A percentile compares a stretch with the other conserved stretches of the same genome.
phyloP scores from a whole-genome alignment of 2,888 invertebrate genomes.

The Abrostola tripartita region DNA sequence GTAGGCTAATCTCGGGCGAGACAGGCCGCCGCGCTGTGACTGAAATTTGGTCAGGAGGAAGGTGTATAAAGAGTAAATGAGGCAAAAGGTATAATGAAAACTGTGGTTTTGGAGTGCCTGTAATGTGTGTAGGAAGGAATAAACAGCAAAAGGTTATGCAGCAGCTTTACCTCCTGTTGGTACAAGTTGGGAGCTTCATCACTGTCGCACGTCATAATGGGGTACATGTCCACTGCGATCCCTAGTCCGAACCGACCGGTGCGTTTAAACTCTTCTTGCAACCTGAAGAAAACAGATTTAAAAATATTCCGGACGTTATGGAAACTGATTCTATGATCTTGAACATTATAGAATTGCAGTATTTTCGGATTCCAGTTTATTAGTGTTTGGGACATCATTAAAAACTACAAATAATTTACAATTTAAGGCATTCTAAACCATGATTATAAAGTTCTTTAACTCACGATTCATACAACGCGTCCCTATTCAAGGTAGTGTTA shows the following conservation, averaged over 20 bases:
- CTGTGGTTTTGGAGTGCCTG: too few relatives aligned
- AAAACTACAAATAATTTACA: too few relatives aligned
- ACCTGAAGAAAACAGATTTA: constrained; percentile 71
- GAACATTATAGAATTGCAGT: too few relatives aligned
- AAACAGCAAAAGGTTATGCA: too few relatives aligned
- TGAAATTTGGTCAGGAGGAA: too few relatives aligned
- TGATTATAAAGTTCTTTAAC: constrained; percentile 50
- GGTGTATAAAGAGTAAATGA: too few relatives aligned
- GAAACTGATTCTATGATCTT: too few relatives aligned
- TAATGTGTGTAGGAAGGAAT: too few relatives aligned
- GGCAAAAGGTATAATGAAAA: too few relatives aligned
- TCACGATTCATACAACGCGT: constrained; percentile 88
- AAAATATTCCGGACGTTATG: neutral
- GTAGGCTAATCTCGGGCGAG: too few relatives aligned
- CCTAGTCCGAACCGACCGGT: constrained; percentile 91
- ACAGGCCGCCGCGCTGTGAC: too few relatives aligned
- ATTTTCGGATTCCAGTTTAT: neutral
- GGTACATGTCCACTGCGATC: constrained; percentile 91
- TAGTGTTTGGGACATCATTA: neutral
- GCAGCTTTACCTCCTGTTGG: constrained; percentile 78
- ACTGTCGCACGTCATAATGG: constrained; percentile 91
- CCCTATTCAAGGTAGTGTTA: constrained; percentile 77
- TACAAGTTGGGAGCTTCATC: constrained; percentile 92
- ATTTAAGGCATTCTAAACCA: too few relatives aligned
- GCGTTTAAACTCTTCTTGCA: constrained; percentile 89